These are phyloP conservation scores for Petrocephalus microphthalmus DNA, from an alignment of 2,113 vertebrate species.

Conservation along the genomic window DNA sequence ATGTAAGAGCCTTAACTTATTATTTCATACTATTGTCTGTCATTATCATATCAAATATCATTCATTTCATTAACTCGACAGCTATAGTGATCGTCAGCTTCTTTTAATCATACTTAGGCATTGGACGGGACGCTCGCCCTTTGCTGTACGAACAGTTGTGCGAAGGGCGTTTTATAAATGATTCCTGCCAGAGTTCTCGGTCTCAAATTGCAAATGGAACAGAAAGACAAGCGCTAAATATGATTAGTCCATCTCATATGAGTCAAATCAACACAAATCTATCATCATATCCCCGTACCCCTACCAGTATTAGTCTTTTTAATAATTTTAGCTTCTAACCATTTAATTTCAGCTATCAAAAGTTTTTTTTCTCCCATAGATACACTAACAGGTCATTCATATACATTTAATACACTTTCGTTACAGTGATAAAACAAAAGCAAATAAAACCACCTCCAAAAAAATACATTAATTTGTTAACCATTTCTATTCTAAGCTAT, in stretches of 20 bases:
- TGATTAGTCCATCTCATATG: not conserved
- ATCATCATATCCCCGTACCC: not conserved
- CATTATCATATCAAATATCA: not conserved
- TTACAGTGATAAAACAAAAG: not conserved
- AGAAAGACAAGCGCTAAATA: not conserved
- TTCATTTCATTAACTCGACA: not conserved
- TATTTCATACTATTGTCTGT: not conserved
- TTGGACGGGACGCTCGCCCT: not conserved
- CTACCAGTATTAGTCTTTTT: not conserved
- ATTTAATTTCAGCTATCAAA: not conserved
- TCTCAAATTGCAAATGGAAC: not conserved
- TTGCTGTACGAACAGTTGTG: not conserved
- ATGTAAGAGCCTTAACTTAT: not conserved
- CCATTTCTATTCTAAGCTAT: not conserved
- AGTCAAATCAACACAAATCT: not conserved
- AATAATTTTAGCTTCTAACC: not conserved
- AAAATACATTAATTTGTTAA: not conserved
- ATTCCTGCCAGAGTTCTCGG: not conserved
- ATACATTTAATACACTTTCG: not conserved
- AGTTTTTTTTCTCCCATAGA: not conserved
- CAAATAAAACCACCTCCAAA: not conserved
- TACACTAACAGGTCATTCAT: not conserved
- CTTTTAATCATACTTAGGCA: not conserved
- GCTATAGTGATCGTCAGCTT: not conserved
- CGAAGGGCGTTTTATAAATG: not conserved